These are phyloP conservation scores for Rostratula benghalensis DNA, from an alignment of 2,113 vertebrate species.

Conservation along the genomic window DNA sequence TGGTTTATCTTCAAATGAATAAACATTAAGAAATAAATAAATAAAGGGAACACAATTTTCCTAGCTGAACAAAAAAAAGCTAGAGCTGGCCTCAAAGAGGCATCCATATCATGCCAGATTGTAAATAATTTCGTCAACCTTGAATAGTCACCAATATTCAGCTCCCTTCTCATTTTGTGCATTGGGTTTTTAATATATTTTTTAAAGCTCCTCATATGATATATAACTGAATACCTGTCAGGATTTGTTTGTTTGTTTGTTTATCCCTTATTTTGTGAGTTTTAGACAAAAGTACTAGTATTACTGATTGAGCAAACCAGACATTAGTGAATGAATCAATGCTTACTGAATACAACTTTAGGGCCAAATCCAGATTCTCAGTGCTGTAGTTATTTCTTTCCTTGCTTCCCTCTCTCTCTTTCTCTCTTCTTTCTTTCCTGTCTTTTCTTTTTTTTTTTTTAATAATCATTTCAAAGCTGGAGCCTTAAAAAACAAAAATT, in stretches of 20 bases:
- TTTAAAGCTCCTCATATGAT: neutral
- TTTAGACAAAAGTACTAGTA: neutral
- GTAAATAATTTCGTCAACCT: conserved; percentile 53
- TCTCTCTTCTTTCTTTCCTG: fast-evolving
- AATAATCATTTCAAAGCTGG: neutral
- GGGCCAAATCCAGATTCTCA: neutral
- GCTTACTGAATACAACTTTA: neutral
- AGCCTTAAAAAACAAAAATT: neutral
- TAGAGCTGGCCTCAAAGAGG: conserved; percentile 5
- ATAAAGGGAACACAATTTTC: neutral
- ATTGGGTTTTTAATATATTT: neutral
- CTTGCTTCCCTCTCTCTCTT: neutral
- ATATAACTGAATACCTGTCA: neutral
- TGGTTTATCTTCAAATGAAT: neutral
- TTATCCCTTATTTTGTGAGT: neutral
- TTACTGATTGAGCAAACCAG: neutral
- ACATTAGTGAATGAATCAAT: neutral
- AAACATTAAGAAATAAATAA: neutral
- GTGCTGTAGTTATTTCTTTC: neutral
- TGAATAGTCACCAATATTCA: conserved; percentile 9
- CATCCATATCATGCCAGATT: neutral
- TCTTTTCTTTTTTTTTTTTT: neutral
- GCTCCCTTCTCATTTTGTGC: neutral
- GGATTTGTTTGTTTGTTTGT: neutral
- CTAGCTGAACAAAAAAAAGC: neutral